phyloP scores from a whole-genome alignment of 2,888 invertebrate genomes.

The Epistrophella euchroma region DNA sequence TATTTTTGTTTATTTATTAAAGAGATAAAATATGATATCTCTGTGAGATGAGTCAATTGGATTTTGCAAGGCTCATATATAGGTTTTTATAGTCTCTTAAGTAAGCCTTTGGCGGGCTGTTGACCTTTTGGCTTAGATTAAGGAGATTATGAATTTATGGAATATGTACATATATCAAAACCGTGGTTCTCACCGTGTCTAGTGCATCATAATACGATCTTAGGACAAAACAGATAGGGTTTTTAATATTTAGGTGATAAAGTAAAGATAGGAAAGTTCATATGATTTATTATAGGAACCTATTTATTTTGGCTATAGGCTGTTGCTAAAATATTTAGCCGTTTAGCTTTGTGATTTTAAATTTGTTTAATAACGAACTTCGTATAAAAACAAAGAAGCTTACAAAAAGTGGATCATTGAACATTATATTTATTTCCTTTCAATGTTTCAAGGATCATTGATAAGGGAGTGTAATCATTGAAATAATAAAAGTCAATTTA shows the following conservation, averaged over 20 bases:
- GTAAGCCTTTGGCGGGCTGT: conserved; percentile 35
- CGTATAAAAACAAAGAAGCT: too few relatives aligned
- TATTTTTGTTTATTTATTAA: conserved; percentile 9
- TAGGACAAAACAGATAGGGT: neutral
- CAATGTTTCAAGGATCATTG: too few relatives aligned
- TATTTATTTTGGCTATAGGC: too few relatives aligned
- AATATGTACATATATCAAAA: neutral
- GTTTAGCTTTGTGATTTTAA: too few relatives aligned
- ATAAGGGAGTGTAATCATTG: too few relatives aligned
- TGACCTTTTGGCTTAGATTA: conserved; percentile 42
- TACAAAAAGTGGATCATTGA: too few relatives aligned
- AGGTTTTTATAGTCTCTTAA: neutral
- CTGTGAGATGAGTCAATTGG: conserved; percentile 62
- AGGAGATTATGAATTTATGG: conserved; percentile 3
- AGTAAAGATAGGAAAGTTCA: neutral
- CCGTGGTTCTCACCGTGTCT: neutral
- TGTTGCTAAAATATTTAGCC: too few relatives aligned
- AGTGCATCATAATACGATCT: neutral
- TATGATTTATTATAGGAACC: too few relatives aligned
- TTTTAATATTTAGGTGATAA: neutral
- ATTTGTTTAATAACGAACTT: too few relatives aligned
- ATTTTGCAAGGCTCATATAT: conserved; percentile 44
- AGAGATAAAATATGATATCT: conserved; percentile 49
- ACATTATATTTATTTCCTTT: too few relatives aligned
- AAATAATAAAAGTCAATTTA: too few relatives aligned